These are phyloP conservation scores for Paracentrotus lividus DNA, from an alignment of 53 echinoderm and acorn worm species.

Conservation along the genomic window DNA sequence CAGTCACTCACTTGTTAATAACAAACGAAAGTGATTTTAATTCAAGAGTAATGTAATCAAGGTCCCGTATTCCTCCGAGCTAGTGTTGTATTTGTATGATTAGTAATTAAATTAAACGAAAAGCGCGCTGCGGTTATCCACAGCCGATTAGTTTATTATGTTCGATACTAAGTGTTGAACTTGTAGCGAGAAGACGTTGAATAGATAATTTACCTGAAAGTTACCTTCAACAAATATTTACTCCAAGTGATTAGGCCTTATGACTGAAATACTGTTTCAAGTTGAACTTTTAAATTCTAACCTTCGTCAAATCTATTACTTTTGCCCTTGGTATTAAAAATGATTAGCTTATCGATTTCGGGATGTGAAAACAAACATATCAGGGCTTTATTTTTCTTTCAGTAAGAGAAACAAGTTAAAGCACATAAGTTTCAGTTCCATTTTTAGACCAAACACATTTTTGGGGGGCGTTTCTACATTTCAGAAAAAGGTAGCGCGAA, in stretches of 20 bases:
- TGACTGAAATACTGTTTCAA: background rate
- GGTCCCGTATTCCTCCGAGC: background rate
- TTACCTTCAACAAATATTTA: background rate
- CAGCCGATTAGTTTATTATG: conserved; percentile 7
- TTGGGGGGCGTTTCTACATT: background rate
- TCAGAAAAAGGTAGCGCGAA: background rate
- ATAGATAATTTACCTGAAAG: background rate
- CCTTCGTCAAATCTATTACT: background rate
- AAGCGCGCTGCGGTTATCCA: background rate
- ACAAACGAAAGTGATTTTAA: conserved; percentile 54
- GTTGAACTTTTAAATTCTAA: background rate
- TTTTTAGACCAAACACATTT: background rate
- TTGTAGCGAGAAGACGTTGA: background rate
- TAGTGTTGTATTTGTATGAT: conserved; percentile 18
- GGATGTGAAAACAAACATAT: too few relatives aligned
- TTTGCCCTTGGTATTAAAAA: too few relatives aligned
- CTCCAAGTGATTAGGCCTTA: background rate
- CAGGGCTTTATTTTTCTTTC: background rate
- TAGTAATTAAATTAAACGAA: background rate
- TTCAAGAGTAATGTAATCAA: conserved; percentile 17
- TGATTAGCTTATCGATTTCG: background rate
- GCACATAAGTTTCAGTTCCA: background rate
- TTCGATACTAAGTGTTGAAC: background rate
- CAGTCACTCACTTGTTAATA: conserved; percentile 30
- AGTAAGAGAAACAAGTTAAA: background rate